These are phyloP conservation scores for Hippocampus guttulatus DNA, from an alignment of 2,113 vertebrate species.

Conservation along the genomic window DNA sequence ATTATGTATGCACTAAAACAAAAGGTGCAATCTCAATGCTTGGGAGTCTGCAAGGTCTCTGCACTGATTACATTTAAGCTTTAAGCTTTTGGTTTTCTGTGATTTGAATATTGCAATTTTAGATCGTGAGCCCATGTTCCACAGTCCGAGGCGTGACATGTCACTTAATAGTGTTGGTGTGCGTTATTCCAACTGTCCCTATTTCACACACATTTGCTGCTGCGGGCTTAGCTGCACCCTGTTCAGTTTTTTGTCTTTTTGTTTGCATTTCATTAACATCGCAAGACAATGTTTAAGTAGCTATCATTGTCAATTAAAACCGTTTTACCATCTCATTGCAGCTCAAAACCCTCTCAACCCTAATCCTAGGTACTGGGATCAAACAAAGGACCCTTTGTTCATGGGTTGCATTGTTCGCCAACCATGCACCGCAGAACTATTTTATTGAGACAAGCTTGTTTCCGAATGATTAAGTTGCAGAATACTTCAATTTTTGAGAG, in stretches of 20 bases:
- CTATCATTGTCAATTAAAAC: neutral
- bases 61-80: too few relatives aligned
- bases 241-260: neutral
- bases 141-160: conserved; percentile 3
- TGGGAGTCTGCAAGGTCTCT: too few relatives aligned
- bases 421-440: neutral
- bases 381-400: neutral
- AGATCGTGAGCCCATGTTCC: conserved; percentile 4
- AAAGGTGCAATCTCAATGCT: too few relatives aligned
- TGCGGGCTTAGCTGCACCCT: neutral
- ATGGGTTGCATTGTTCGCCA: neutral
- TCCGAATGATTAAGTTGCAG: neutral
- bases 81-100: too few relatives aligned
- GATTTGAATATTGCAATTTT: neutral
- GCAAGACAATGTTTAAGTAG: neutral
- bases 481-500: neutral
- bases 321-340: neutral
- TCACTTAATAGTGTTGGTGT: conserved; percentile 2
- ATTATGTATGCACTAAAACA: too few relatives aligned
- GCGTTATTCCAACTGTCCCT: neutral
- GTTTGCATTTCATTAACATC: neutral
- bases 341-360: neutral
- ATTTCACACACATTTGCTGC: neutral
- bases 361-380: neutral
- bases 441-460: neutral